Evolutionary conservation across 1,140 invertebrate genomes (phyloP).

Genomic region (Apis mellifera): Amel_HAv3.1 CM009936.2:16534001-16534500

Average conservation of each 20-base stretch:
- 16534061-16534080: not conserved
- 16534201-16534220: slow-evolving; percentile 57
- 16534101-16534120: slow-evolving; percentile 50
- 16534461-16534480: too few species aligned
- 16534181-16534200: slow-evolving; percentile 71
- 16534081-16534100: slow-evolving; percentile 28
- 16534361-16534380: too few species aligned
- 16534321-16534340: too few species aligned
- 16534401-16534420: too few species aligned
- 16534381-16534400: too few species aligned
- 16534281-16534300: not conserved
- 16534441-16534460: too few species aligned
- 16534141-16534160: slow-evolving; percentile 64
- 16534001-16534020: not conserved
- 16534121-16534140: slow-evolving; percentile 67
- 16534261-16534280: not conserved
- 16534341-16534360: too few species aligned
- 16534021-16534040: not conserved
- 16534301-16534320: not conserved
- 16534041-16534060: too few species aligned
- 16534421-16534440: too few species aligned
- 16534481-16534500: too few species aligned
- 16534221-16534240: fast-evolving
- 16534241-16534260: not conserved
- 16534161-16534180: slow-evolving; percentile 56